Conservation (phyloP, 2,113 vertebrate species). For the Phylloscopus trochilus region DNA sequence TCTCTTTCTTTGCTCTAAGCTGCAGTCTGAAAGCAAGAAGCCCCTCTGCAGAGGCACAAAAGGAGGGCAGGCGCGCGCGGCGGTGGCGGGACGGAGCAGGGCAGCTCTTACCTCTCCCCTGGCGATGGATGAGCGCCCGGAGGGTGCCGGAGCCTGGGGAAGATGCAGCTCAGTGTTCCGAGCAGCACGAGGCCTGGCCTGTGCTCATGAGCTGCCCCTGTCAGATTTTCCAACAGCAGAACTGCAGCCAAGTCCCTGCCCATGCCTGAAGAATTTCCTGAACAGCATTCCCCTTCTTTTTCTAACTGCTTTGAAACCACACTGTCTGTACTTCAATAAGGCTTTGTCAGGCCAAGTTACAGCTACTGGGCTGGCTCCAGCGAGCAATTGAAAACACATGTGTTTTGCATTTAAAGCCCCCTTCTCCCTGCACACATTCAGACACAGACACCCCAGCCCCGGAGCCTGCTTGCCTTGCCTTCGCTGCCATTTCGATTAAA, state of each 20-base stretch:
- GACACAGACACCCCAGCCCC: background rate
- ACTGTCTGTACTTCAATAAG: slow-evolving; percentile 74
- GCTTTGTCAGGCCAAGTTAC: slow-evolving; percentile 75
- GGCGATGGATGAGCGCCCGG: background rate
- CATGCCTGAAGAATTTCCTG: slow-evolving; percentile 88
- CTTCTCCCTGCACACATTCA: background rate
- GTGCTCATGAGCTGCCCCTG: slow-evolving; percentile 74
- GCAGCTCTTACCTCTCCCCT: slow-evolving; percentile 64
- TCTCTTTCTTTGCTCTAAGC: background rate
- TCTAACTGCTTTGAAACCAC: slow-evolving; percentile 77
- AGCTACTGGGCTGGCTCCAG: slow-evolving; percentile 82
- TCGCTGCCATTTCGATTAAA: background rate
- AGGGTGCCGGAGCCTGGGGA: slow-evolving; percentile 45
- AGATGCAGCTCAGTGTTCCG: slow-evolving; percentile 45
- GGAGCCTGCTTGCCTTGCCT: background rate
- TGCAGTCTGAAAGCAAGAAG: background rate
- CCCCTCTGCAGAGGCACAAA: background rate
- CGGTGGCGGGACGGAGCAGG: background rate
- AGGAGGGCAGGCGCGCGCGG: background rate
- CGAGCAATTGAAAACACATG: slow-evolving; percentile 85
- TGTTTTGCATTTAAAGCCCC: slow-evolving; percentile 74
- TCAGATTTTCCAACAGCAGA: slow-evolving; percentile 91
- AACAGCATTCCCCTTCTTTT: slow-evolving; percentile 78
- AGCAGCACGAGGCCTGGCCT: slow-evolving; percentile 78
- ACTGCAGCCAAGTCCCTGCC: slow-evolving; percentile 86